Evolutionary conservation across 1,140 invertebrate species (phyloP).

Genomic region (Chymomyza costata): DNA sequence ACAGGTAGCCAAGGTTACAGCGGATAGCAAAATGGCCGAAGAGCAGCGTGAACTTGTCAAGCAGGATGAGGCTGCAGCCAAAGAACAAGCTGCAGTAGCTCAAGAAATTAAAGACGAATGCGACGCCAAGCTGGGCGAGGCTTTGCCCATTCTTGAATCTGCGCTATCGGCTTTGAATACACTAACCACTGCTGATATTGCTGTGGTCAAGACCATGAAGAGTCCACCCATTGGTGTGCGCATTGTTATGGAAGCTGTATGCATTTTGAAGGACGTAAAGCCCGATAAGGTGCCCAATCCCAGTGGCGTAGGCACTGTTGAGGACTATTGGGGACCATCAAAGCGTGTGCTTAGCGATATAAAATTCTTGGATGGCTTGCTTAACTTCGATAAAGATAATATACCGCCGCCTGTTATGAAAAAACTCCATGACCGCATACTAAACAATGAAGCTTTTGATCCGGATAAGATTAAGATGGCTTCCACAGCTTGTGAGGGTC

Average conservation of each 20-base stretch:
- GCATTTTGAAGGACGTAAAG: conserved; percentile 87
- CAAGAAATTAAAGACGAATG: conserved; percentile 96
- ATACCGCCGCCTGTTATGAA: conserved; percentile 89
- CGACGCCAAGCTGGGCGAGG: conserved; percentile 94
- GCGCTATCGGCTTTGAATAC: conserved; percentile 94
- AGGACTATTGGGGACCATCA: conserved; percentile 96
- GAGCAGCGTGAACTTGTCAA: conserved; percentile 76
- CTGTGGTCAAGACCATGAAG: conserved; percentile 97
- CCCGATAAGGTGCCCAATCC: conserved; percentile 79
- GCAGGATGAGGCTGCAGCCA: conserved; percentile 81
- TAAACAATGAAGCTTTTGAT: conserved; percentile 92
- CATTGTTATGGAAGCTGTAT: conserved; percentile 97
- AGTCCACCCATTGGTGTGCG: conserved; percentile 95
- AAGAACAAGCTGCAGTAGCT: conserved; percentile 84
- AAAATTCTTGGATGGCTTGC: conserved; percentile 89
- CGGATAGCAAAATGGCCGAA: conserved; percentile 81
- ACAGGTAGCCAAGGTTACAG: conserved; percentile 81
- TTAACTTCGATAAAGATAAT: conserved; percentile 95
- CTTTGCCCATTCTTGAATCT: conserved; percentile 93
- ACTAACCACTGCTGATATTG: conserved; percentile 93
- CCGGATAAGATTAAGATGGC: conserved; percentile 90
- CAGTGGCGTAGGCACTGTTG: conserved; percentile 84
- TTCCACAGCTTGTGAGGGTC: conserved; percentile 86
- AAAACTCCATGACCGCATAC: conserved; percentile 87
- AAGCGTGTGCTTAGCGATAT: conserved; percentile 93